Percentiles rank a stretch among this genome's conserved stretches.
Evolutionary conservation across 2,888 invertebrate species (phyloP).

Genomic region (Dendrolimus pini): DNA sequence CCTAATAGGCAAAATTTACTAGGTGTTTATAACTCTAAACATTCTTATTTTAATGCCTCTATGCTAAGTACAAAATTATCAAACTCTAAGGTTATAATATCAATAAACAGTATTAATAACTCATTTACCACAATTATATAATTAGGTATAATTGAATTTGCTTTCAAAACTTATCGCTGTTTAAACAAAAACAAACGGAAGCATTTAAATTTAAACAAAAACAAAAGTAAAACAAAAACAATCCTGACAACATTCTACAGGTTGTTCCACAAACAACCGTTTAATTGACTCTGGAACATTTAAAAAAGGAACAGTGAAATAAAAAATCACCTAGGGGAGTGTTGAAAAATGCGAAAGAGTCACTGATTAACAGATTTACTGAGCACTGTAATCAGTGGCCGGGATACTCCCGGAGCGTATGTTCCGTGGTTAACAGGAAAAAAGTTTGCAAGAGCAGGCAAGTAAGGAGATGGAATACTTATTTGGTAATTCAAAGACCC

Average conservation of each 20-base stretch:
- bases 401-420: conserved; percentile 24
- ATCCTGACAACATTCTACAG: not conserved
- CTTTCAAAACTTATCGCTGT: no score
- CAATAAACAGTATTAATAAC: no score
- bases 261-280: conserved; percentile 30
- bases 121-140: no score
- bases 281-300: conserved; percentile 39
- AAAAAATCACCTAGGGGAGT: conserved; percentile 12
- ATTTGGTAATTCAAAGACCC: no score
- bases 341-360: conserved; percentile 29
- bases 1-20: no score
- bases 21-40: no score
- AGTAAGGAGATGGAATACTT: conserved; percentile 30
- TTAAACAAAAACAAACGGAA: no score
- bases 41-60: no score
- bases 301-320: conserved; percentile 1
- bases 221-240: not conserved
- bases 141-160: no score
- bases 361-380: conserved; percentile 41
- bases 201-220: no score
- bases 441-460: conserved; percentile 17
- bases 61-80: no score
- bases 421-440: conserved; percentile 25
- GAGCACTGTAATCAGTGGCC: conserved; percentile 38
- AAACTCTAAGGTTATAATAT: no score